These are phyloP conservation scores for Seira ritae DNA, from an alignment of 2,888 invertebrate species.

Conservation along the genomic window DNA sequence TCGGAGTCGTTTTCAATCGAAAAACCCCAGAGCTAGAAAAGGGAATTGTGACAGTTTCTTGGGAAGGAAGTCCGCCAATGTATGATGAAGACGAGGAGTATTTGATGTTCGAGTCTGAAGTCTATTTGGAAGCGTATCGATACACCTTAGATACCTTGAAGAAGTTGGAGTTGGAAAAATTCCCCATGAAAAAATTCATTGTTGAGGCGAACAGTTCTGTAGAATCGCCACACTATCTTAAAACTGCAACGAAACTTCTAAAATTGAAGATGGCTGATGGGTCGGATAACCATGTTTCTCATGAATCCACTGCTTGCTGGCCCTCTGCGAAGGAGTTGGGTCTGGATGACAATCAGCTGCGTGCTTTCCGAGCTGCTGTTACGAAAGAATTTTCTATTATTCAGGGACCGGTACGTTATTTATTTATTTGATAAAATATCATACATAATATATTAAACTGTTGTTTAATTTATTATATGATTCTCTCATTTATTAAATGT, in stretches of 20 bases:
- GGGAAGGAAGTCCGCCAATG: conserved; percentile 67
- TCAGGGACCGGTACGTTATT: conserved; percentile 81
- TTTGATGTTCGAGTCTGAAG: conserved; percentile 85
- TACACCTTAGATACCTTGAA: conserved; percentile 79
- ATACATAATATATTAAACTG: conserved; percentile 20
- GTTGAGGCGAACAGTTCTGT: conserved; percentile 77
- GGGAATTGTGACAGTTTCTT: conserved; percentile 77
- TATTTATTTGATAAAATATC: too few relatives aligned
- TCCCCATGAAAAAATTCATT: conserved; percentile 84
- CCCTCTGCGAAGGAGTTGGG: conserved; percentile 77
- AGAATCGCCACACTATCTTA: conserved; percentile 76
- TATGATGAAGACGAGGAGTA: conserved; percentile 75
- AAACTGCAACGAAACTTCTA: conserved; percentile 41
- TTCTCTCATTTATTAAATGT: too few relatives aligned
- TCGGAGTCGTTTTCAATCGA: conserved; percentile 83
- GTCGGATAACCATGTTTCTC: conserved; percentile 37
- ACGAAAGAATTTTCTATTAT: conserved; percentile 85
- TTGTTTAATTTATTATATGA: background rate
- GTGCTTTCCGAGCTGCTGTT: conserved; percentile 83
- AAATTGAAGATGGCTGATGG: conserved; percentile 45
- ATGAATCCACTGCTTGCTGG: conserved; percentile 75
- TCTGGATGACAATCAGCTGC: conserved; percentile 82
- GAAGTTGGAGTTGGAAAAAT: conserved; percentile 78
- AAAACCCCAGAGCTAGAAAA: conserved; percentile 79
- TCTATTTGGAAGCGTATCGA: conserved; percentile 89